Base-by-base conservation (phyloP, 2,797 vertebrate species). In the Rhodeus uyekii region DNA sequence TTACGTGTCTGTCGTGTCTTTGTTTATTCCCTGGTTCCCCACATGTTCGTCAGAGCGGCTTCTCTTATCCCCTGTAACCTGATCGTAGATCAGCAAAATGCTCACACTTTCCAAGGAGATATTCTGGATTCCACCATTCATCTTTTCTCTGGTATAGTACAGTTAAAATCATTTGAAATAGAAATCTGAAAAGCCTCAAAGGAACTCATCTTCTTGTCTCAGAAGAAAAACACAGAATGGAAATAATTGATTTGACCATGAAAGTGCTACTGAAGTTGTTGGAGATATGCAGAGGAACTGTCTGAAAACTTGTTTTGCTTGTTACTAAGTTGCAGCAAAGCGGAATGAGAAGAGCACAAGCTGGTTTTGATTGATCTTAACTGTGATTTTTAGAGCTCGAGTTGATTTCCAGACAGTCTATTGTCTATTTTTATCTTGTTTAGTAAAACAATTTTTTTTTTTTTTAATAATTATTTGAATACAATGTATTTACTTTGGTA, bases 101-200 rank as follows among this genome's bases (percentile, higher is more conserved):
- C n/a, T 36, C 42, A 14, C 16, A 6, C 48, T 79, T 53, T 79
- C 50, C 48, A 79, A 71, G 65, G 64, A 60, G 65, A 29, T 61
- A 80, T 29, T 46, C 53, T 32, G 18, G 24, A 64, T 81, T 18
- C 58, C 60, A 65, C 32, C 79, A 73, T 74, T 16, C 46, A 32
- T 81, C 58, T 29, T 72, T 61, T 81, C 58, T 64, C 3, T 64
- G 42, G 42, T 53, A 53, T 32, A 73, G 50, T 53, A 64, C 55
- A 73, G 63, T 81, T 63, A 27, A 64, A 38, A 81, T 81, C 32
- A 65, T 74, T 65, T n/a, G 58, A 19, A 42, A 32, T 64, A 73
- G 64, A n/a, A 50, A 50, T 74, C 32, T 64, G 50, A 50, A 81
- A 73, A 9, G n/a, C 32, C 14, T 81, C 34, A 50, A 36, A 63